Evolutionary conservation across 2,113 vertebrate species (phyloP).

Genomic region (Butorides virescens): DNA sequence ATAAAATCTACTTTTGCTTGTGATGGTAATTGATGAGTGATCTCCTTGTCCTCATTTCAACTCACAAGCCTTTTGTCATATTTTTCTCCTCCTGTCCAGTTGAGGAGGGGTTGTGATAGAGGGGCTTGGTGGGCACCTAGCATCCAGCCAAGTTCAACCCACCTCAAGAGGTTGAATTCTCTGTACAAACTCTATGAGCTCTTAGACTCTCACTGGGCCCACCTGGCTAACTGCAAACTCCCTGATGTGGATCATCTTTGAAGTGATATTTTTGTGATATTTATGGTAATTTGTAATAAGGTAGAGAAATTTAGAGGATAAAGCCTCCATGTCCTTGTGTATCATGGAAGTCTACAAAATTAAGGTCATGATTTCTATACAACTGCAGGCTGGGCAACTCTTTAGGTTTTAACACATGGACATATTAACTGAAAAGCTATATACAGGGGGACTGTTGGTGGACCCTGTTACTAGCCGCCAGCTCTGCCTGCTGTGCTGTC

Average conservation of each 20-base stretch:
- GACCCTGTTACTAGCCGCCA: not conserved
- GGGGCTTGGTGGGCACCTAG: not conserved
- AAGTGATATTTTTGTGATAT: not conserved
- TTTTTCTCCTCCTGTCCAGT: not conserved
- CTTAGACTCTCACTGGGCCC: not conserved
- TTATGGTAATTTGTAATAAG: not conserved
- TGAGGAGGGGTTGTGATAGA: not conserved
- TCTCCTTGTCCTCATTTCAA: not conserved
- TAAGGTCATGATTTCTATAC: not conserved
- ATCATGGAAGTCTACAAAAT: not conserved
- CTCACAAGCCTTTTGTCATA: fast-evolving
- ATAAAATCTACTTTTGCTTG: not conserved
- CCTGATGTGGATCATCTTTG: not conserved
- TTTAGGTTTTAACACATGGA: not conserved
- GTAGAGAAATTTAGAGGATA: not conserved
- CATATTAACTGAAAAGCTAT: not conserved
- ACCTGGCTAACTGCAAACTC: not conserved
- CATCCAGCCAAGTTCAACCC: not conserved
- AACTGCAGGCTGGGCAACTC: not conserved
- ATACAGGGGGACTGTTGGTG: not conserved
- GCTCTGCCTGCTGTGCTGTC: not conserved
- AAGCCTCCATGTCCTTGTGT: not conserved
- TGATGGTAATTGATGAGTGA: not conserved
- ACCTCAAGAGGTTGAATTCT: not conserved
- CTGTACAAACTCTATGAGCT: not conserved